Evolutionary conservation across 1,140 invertebrate genomes (phyloP).

Genomic region (Drosophila lacteicornis): DNA sequence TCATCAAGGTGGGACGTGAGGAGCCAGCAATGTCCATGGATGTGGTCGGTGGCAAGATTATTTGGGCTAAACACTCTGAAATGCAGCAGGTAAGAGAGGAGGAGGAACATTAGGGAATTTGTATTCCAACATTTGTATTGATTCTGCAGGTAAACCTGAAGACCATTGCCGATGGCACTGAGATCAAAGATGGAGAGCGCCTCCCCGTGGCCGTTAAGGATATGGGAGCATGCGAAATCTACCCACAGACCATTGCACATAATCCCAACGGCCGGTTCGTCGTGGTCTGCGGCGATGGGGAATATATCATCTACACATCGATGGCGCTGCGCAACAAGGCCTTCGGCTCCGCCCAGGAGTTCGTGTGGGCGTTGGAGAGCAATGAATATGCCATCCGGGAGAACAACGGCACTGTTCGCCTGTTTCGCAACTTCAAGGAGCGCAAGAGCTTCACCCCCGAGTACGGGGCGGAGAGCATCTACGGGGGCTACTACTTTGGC

Average conservation of each 20-base stretch:
- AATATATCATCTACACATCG: constrained; percentile 99
- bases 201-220: constrained; percentile 97
- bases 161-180: constrained; percentile 85
- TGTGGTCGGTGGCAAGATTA: constrained; percentile 98
- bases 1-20: constrained; percentile 98
- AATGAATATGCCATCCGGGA: constrained; percentile 98
- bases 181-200: constrained; percentile 96
- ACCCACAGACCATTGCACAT: constrained; percentile 99
- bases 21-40: constrained; percentile 99
- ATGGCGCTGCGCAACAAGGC: constrained; percentile 99
- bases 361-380: constrained; percentile 99
- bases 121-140: constrained; percentile 71
- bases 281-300: constrained; percentile 99
- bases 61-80: constrained; percentile 99
- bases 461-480: constrained; percentile 98
- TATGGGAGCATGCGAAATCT: constrained; percentile 99
- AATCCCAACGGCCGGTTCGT: constrained; percentile 99
- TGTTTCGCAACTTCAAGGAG: constrained; percentile 99
- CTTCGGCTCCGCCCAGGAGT: constrained; percentile 99
- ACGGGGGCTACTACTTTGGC: constrained; percentile 97
- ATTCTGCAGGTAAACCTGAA: constrained; percentile 87
- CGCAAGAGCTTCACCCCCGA: constrained; percentile 97
- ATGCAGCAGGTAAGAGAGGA: constrained; percentile 93
- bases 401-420: constrained; percentile 94
- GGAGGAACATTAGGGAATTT: background rate